Percentiles rank a stretch among this genome's conserved stretches.
These are phyloP conservation scores for Cephalopachus bancanus DNA, from an alignment of 2,797 vertebrate genomes.

Conservation along the genomic window DNA sequence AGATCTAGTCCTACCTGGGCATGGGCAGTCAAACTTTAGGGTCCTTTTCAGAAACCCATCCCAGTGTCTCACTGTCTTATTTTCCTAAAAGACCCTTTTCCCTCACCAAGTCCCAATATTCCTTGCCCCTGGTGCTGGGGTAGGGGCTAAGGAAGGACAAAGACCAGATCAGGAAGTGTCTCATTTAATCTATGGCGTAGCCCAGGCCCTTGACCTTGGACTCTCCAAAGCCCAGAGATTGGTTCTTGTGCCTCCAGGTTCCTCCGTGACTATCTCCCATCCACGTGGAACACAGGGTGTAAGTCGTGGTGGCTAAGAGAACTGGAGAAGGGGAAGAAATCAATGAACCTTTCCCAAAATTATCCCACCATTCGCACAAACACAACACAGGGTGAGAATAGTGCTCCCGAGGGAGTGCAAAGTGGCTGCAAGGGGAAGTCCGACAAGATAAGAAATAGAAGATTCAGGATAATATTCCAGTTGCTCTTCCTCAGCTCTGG, in stretches of 20 bases:
- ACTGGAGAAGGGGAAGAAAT: no score
- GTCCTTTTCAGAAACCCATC: background rate
- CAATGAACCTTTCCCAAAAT: fast-evolving
- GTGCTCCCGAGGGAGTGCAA: background rate
- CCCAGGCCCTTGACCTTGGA: background rate
- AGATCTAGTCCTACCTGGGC: no score
- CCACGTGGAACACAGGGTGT: no score
- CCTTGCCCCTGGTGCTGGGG: background rate
- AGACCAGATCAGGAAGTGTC: background rate
- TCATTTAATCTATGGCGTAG: no score
- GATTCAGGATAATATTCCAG: background rate
- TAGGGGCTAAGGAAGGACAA: background rate
- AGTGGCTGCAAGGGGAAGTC: background rate
- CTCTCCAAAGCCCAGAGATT: background rate
- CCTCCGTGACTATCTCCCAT: background rate
- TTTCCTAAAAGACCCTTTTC: background rate
- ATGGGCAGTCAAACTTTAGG: background rate
- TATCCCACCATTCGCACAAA: background rate
- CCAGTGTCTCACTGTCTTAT: fast-evolving
- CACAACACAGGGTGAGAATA: no score
- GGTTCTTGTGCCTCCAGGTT: background rate
- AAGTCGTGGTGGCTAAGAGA: background rate
- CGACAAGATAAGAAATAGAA: background rate
- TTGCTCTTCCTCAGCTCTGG: background rate
- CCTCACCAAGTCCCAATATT: background rate